phyloP scores from a whole-genome alignment of 2,797 vertebrate species.

The Petrocephalus schoutedeni region DNA sequence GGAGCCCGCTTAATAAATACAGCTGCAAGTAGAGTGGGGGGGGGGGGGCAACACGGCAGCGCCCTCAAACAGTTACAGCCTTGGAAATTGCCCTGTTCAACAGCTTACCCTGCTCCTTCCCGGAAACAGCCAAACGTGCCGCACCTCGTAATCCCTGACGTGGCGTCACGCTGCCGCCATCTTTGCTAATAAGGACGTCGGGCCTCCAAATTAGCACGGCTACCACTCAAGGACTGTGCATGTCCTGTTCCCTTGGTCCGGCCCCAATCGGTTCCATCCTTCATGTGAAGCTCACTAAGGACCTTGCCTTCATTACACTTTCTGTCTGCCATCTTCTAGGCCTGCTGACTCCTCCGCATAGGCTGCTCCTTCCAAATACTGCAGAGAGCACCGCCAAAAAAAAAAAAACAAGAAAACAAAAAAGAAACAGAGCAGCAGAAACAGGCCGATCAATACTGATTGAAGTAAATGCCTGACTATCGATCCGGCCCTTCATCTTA shows the following conservation, averaged over 20 bases:
- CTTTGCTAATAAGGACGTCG: neutral
- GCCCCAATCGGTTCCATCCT: neutral
- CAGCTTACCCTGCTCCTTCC: neutral
- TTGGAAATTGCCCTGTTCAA: neutral
- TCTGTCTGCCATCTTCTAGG: neutral
- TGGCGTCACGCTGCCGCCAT: neutral
- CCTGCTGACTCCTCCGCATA: neutral
- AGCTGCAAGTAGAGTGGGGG: neutral
- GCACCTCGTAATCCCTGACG: neutral
- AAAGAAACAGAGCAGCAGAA: neutral
- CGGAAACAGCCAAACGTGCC: neutral
- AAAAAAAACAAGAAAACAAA: neutral
- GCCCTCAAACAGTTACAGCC: neutral
- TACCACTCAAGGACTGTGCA: neutral
- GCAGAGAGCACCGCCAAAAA: neutral
- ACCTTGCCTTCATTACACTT: neutral
- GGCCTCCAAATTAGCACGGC: neutral
- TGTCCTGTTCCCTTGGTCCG: neutral
- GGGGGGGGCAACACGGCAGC: neutral
- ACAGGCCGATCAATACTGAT: conserved; percentile 21
- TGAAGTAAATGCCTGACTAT: conserved; percentile 31
- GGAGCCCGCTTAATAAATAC: neutral
- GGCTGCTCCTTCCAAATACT: neutral
- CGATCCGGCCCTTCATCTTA: conserved; percentile 17
- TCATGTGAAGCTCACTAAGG: neutral